phyloP scores from a whole-genome alignment of 1,140 invertebrate species.

The Lutraria rhynchaena region DNA sequence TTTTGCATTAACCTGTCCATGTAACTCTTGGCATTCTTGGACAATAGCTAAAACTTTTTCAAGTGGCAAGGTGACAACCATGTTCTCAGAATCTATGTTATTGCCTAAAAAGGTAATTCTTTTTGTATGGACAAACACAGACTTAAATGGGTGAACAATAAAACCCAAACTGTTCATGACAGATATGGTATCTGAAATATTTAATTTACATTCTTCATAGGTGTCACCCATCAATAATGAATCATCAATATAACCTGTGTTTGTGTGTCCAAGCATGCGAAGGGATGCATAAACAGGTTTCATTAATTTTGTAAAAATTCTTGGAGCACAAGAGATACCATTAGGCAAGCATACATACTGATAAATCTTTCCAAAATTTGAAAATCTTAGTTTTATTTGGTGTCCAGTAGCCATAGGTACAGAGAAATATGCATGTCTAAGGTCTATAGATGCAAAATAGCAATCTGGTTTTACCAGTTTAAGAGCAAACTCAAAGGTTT shows the following conservation, averaged over 20 bases:
- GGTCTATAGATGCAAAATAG: conserved; percentile 11
- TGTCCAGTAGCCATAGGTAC: conserved; percentile 1
- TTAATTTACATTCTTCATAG: conserved; percentile 20
- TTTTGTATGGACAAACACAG: conserved; percentile 44
- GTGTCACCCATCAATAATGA: not conserved
- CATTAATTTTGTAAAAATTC: conserved; percentile 38
- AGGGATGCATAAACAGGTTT: conserved; percentile 47
- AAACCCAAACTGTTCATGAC: conserved; percentile 29
- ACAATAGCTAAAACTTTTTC: conserved; percentile 43
- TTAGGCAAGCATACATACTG: conserved; percentile 41
- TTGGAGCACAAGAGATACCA: conserved; percentile 21
- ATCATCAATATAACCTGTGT: conserved; percentile 27
- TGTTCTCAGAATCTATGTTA: conserved; percentile 49
- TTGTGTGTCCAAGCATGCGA: conserved; percentile 15
- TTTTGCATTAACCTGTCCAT: not conserved
- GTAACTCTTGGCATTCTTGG: conserved; percentile 25
- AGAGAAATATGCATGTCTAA: conserved; percentile 13
- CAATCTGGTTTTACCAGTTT: not conserved
- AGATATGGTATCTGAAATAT: conserved; percentile 23
- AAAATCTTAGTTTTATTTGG: conserved; percentile 1
- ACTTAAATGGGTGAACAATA: conserved; percentile 48
- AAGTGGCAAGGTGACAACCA: conserved; percentile 44
- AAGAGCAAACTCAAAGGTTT: conserved; percentile 22
- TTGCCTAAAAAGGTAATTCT: conserved; percentile 47
- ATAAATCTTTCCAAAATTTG: conserved; percentile 10